Evolutionary conservation across 2,113 vertebrate species (phyloP).

Genomic region (Gadus chalcogrammus): DNA sequence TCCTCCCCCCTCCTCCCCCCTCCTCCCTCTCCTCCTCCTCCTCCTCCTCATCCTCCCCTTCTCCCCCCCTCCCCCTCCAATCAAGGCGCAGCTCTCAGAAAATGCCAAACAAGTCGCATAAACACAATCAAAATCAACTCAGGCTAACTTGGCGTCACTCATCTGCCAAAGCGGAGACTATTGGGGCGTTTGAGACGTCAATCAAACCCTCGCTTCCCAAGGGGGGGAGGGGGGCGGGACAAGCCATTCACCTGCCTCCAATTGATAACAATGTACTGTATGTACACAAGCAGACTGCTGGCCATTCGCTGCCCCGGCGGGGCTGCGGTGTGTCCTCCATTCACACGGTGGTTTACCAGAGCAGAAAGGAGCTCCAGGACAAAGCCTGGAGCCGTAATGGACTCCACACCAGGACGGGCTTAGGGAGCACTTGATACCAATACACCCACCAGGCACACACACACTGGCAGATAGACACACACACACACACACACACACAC

Average conservation of each 20-base stretch:
- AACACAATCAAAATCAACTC: slow-evolving; percentile 9
- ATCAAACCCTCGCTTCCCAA: background rate
- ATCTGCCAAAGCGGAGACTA: background rate
- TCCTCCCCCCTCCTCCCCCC: background rate
- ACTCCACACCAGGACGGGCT: slow-evolving; percentile 70
- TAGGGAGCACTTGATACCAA: slow-evolving; percentile 66
- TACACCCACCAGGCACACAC: slow-evolving; percentile 22
- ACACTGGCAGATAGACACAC: slow-evolving; percentile 49
- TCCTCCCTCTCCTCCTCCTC: too few species aligned
- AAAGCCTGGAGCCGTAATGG: slow-evolving; percentile 79
- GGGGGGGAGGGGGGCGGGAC: too few species aligned
- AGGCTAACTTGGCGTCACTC: slow-evolving; percentile 1
- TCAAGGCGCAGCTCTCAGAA: background rate
- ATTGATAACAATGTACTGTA: slow-evolving; percentile 65
- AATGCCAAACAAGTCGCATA: slow-evolving; percentile 9
- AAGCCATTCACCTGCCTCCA: slow-evolving; percentile 66
- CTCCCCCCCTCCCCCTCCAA: background rate
- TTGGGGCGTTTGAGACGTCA: background rate
- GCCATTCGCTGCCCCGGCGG: slow-evolving; percentile 42
- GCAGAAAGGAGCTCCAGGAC: slow-evolving; percentile 66
- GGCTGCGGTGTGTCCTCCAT: slow-evolving; percentile 43
- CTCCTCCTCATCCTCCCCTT: too few species aligned
- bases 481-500: slow-evolving; percentile 24
- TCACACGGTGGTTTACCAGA: slow-evolving; percentile 52
- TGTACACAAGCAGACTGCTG: slow-evolving; percentile 43